Evolutionary conservation across 2,797 vertebrate genomes (phyloP).

Genomic region (Diglossa cyanea): DNA sequence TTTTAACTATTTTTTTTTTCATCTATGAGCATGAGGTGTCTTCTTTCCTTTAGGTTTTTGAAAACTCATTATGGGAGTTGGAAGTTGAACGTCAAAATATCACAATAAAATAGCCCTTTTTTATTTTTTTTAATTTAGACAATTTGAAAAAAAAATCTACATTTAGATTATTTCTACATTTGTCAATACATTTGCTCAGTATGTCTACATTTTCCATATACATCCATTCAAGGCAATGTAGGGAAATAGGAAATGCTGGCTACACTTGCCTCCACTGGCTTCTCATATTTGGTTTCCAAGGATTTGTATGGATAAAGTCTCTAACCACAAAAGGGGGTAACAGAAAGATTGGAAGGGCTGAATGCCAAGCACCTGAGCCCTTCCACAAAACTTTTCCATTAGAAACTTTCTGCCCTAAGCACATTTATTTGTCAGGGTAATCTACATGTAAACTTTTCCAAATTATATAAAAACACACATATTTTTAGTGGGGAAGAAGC

Average conservation of each 20-base stretch:
- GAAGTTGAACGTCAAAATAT: not conserved
- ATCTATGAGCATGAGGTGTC: not conserved
- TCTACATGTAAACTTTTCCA: not conserved
- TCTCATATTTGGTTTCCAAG: not conserved
- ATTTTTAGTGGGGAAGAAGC: not conserved
- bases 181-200: not conserved
- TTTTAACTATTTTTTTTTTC: not conserved
- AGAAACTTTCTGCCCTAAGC: not conserved
- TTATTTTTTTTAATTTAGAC: not conserved
- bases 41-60: not conserved
- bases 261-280: not conserved
- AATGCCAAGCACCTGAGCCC: not conserved
- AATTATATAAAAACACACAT: not conserved
- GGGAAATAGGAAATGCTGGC: not conserved
- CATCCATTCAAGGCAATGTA: not conserved
- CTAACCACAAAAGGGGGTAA: not conserved
- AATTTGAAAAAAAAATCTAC: not conserved
- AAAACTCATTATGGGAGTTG: not conserved
- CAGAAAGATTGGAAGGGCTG: not conserved
- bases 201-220: not conserved
- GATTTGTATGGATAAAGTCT: not conserved
- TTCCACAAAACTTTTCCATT: not conserved
- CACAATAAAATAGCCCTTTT: not conserved
- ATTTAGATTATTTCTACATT: not conserved
- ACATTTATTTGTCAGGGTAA: not conserved